A percentile compares a stretch with the other conserved stretches of the same genome.
Conservation (phyloP, 2,888 invertebrate species). For the Lasioglossum figueresi region DNA sequence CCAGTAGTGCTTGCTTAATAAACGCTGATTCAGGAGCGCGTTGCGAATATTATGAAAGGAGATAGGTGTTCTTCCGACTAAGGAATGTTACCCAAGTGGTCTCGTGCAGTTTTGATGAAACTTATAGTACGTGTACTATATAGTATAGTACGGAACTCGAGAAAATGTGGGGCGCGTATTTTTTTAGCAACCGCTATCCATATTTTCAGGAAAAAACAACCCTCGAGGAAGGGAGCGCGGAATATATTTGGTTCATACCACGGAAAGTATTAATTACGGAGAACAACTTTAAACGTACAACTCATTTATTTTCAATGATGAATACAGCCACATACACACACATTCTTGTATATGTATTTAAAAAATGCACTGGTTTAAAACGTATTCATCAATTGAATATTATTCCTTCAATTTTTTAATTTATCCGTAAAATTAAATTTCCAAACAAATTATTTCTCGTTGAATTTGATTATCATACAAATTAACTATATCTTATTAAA, state of each 20-base stretch:
- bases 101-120: background rate
- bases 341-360: too few species aligned
- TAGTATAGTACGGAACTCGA: background rate
- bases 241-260: background rate
- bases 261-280: background rate
- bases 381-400: too few species aligned
- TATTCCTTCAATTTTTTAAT: too few species aligned
- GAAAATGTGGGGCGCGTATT: background rate
- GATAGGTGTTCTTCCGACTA: background rate
- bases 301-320: background rate
- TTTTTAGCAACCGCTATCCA: slow-evolving; percentile 5
- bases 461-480: too few species aligned
- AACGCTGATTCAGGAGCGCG: slow-evolving; percentile 6
- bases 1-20: background rate
- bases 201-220: background rate
- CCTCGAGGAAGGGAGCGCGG: background rate
- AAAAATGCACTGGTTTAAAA: background rate
- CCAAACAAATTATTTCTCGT: too few species aligned
- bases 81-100: background rate
- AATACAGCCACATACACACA: background rate
- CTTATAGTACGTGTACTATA: too few species aligned
- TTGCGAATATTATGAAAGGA: slow-evolving; percentile 7
- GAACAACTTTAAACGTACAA: background rate
- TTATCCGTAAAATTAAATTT: too few species aligned
- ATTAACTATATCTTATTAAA: too few species aligned